Evolutionary conservation across 2,797 vertebrate species (phyloP).

Genomic region (Taenioides sp.): DNA sequence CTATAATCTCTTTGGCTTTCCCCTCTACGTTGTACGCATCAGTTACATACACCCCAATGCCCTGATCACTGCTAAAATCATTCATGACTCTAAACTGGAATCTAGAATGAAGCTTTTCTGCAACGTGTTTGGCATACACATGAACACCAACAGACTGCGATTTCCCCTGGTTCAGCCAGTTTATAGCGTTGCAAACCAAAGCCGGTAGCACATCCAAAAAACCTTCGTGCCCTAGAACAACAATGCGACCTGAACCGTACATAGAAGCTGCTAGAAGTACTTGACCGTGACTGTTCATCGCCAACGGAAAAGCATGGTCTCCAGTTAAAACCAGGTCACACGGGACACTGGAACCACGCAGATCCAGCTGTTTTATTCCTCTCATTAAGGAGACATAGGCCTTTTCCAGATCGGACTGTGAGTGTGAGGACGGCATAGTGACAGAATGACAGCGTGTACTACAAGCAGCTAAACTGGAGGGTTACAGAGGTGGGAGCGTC

Average conservation of each 20-base stretch:
- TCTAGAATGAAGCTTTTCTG: conserved; percentile 70
- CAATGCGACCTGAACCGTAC: conserved; percentile 78
- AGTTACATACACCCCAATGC: conserved; percentile 75
- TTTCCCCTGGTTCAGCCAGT: conserved; percentile 74
- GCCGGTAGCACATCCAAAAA: conserved; percentile 71
- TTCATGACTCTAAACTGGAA: conserved; percentile 50
- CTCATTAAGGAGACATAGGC: conserved; percentile 3
- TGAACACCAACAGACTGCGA: conserved; percentile 63
- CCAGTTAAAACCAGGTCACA: conserved; percentile 9
- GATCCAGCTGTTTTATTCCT: conserved; percentile 8
- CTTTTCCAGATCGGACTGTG: not conserved
- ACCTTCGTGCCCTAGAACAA: conserved; percentile 79
- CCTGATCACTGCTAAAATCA: conserved; percentile 19
- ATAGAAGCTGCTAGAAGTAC: conserved; percentile 81
- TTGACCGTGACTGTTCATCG: conserved; percentile 72
- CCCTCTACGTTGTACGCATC: conserved; percentile 66
- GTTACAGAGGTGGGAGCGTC: not conserved
- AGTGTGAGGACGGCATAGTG: not conserved
- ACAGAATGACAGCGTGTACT: not conserved
- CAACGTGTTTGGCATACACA: conserved; percentile 34
- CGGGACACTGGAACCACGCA: not conserved
- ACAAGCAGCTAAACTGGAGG: not conserved
- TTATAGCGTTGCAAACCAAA: conserved; percentile 77
- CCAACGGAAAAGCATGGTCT: conserved; percentile 64
- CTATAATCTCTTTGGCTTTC: conserved; percentile 63